These are phyloP conservation scores for Melanotaenia nigrans DNA, from an alignment of 2,797 vertebrate species.

Conservation along the genomic window DNA sequence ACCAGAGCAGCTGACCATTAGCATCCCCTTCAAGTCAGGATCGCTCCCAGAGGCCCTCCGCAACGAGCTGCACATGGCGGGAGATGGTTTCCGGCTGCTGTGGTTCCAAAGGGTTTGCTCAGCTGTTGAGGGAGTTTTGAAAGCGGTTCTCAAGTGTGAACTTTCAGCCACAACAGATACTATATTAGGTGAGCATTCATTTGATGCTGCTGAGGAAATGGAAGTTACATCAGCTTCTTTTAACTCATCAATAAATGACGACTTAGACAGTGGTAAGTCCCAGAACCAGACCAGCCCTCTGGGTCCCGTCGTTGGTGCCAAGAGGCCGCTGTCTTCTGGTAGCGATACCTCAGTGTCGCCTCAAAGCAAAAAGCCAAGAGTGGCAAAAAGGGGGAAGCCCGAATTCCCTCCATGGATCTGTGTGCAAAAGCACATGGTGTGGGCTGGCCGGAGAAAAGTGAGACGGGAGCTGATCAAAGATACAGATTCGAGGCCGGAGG, in stretches of 20 bases:
- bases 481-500: conserved; percentile 47
- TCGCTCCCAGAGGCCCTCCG: conserved; percentile 69
- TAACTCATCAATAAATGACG: conserved; percentile 56
- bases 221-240: conserved; percentile 51
- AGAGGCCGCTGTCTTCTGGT: conserved; percentile 67
- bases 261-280: conserved; percentile 42
- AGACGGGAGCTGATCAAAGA: conserved; percentile 85
- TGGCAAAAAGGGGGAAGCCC: conserved; percentile 33
- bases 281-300: conserved; percentile 30
- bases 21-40: conserved; percentile 75
- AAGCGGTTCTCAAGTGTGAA: conserved; percentile 81
- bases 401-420: conserved; percentile 79
- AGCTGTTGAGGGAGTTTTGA: conserved; percentile 75
- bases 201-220: conserved; percentile 36
- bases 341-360: conserved; percentile 49
- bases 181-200: conserved; percentile 4
- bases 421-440: conserved; percentile 82
- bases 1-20: conserved; percentile 62
- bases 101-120: conserved; percentile 80
- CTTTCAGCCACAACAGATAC: conserved; percentile 55
- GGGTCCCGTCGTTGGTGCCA: conserved; percentile 52
- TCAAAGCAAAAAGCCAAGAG: conserved; percentile 61
- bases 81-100: conserved; percentile 69
- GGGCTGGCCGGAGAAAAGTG: conserved; percentile 88
- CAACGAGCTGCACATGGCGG: conserved; percentile 60